Conservation (phyloP, 2,888 invertebrate genomes). For the Diadromus collaris region DNA sequence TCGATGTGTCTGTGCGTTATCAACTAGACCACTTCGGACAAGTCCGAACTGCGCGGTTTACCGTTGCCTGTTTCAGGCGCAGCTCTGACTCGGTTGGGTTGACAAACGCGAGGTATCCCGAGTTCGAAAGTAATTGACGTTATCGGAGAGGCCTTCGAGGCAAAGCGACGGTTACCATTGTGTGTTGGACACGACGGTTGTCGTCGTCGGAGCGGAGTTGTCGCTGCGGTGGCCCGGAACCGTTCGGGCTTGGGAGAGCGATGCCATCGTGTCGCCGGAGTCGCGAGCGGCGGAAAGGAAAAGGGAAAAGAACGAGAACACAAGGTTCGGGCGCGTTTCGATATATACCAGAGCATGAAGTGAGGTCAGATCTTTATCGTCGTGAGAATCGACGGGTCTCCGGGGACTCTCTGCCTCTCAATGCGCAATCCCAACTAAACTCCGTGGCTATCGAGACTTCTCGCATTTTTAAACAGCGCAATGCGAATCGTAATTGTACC, state of each 20-base stretch:
- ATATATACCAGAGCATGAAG: slow-evolving; percentile 58
- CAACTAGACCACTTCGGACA: slow-evolving; percentile 11
- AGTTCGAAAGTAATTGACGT: slow-evolving; percentile 60
- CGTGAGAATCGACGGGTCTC: slow-evolving; percentile 64
- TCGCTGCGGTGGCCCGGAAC: slow-evolving; percentile 33
- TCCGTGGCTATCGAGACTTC: neutral
- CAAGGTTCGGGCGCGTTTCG: slow-evolving; percentile 52
- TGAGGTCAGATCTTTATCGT: slow-evolving; percentile 71
- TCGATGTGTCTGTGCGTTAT: slow-evolving; percentile 20
- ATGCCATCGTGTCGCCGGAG: slow-evolving; percentile 52
- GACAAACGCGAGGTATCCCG: slow-evolving; percentile 49
- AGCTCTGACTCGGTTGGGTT: slow-evolving; percentile 30
- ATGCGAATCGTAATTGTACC: neutral
- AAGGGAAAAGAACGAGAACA: slow-evolving; percentile 21
- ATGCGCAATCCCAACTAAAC: slow-evolving; percentile 16
- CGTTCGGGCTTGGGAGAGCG: slow-evolving; percentile 31
- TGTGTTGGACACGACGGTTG: slow-evolving; percentile 58
- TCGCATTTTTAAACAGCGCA: slow-evolving; percentile 1
- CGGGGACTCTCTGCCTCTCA: slow-evolving; percentile 37
- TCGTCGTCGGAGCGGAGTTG: slow-evolving; percentile 33
- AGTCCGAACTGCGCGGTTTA: neutral
- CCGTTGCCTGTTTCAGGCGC: neutral
- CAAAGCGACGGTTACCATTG: slow-evolving; percentile 53
- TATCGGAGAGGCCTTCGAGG: slow-evolving; percentile 51
- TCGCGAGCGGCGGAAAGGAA: slow-evolving; percentile 20